phyloP scores from a whole-genome alignment of 2,113 vertebrate species.

The Melanerpes aurifrons region DNA sequence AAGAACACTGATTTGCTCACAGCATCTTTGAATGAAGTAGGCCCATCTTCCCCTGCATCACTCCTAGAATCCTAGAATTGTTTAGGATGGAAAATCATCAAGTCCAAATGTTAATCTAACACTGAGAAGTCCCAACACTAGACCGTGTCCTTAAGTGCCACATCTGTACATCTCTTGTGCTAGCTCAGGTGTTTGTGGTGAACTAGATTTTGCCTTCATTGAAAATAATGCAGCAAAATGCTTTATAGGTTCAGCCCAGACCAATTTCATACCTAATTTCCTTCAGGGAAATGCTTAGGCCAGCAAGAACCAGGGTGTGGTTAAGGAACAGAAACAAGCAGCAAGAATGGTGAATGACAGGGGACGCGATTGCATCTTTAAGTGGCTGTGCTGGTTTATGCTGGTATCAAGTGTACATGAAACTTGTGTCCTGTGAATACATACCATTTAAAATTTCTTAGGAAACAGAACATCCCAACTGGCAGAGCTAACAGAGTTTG shows the following conservation, averaged over 20 bases:
- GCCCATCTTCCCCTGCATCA: background rate
- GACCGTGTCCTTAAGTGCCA: too few relatives aligned
- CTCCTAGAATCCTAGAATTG: background rate
- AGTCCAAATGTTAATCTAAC: too few relatives aligned
- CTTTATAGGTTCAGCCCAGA: background rate
- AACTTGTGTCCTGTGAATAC: background rate
- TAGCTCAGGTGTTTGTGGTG: background rate
- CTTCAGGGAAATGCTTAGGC: conserved; percentile 52
- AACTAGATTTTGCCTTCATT: background rate
- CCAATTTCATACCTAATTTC: conserved; percentile 3
- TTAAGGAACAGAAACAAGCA: conserved; percentile 29
- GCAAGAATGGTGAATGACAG: background rate
- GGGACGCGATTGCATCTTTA: background rate
- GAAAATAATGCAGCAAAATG: background rate
- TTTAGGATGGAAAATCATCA: too few relatives aligned
- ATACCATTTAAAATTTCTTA: background rate
- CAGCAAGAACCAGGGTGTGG: conserved; percentile 56
- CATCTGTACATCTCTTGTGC: background rate
- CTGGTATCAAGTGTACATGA: background rate
- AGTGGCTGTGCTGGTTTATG: conserved; percentile 1
- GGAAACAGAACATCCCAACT: background rate
- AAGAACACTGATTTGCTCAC: background rate
- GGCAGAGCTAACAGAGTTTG: background rate
- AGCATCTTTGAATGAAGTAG: background rate
- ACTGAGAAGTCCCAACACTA: too few relatives aligned